Evolutionary conservation across 2,888 invertebrate genomes (phyloP).

Genomic region (Megastigmus dorsalis): DNA sequence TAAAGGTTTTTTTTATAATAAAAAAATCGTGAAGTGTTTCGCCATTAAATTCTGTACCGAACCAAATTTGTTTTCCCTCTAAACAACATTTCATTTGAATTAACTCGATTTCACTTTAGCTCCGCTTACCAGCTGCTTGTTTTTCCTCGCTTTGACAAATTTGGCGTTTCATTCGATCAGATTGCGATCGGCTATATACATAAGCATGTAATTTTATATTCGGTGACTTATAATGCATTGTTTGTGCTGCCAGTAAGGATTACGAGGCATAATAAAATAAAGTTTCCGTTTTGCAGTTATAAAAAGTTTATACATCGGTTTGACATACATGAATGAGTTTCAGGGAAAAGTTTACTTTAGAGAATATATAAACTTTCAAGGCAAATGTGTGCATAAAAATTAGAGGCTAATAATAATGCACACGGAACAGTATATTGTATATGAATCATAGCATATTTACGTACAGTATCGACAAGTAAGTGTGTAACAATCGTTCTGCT

Average conservation of each 20-base stretch:
- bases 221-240: too few species aligned
- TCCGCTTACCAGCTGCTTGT: too few species aligned
- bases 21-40: too few species aligned
- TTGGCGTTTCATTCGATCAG: neutral
- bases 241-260: too few species aligned
- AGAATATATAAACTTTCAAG: constrained; percentile 30
- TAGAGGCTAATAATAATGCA: constrained; percentile 31
- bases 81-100: too few species aligned
- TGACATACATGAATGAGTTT: constrained; percentile 12
- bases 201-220: neutral
- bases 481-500: too few species aligned
- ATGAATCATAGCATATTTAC: neutral
- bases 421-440: too few species aligned
- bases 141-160: neutral
- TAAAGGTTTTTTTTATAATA: too few species aligned
- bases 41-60: too few species aligned
- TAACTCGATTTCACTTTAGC: too few species aligned
- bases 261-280: neutral
- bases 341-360: constrained; percentile 7
- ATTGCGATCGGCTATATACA: neutral
- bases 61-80: too few species aligned
- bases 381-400: constrained; percentile 13
- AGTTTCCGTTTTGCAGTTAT: constrained; percentile 19
- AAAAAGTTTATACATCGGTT: constrained; percentile 19
- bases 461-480: neutral